These are phyloP conservation scores for Ceryle rudis DNA, from an alignment of 2,797 vertebrate genomes.

Conservation along the genomic window DNA sequence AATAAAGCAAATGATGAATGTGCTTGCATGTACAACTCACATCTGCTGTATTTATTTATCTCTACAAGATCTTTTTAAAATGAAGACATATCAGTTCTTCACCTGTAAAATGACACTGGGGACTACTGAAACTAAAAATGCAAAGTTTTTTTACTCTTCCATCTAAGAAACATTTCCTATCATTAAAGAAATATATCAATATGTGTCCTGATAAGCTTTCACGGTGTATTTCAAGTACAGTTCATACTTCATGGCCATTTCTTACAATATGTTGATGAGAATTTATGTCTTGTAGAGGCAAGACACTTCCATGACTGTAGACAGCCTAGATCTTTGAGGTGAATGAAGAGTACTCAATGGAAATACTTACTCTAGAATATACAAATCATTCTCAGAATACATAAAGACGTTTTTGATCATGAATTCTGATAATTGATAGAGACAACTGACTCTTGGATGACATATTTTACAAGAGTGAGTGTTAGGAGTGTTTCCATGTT, in stretches of 20 bases:
- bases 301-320: not conserved
- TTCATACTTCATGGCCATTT: not conserved
- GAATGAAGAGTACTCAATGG: not conserved
- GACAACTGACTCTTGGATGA: not conserved
- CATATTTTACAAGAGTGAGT: not conserved
- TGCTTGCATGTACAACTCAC: not conserved
- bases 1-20: not conserved
- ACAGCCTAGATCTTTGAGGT: not conserved
- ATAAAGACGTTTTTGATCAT: not conserved
- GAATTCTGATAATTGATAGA: not conserved
- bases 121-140: not conserved
- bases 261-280: not conserved
- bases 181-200: not conserved
- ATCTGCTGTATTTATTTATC: not conserved
- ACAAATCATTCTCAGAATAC: not conserved
- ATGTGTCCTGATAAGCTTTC: not conserved
- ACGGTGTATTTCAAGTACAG: not conserved
- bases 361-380: not conserved
- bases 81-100: not conserved
- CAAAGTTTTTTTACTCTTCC: not conserved
- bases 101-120: not conserved
- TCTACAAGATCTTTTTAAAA: not conserved
- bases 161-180: not conserved
- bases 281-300: not conserved
- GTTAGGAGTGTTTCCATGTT: not conserved